phyloP scores from a whole-genome alignment of 2,888 invertebrate genomes.

The Sminthurides aquaticus region DNA sequence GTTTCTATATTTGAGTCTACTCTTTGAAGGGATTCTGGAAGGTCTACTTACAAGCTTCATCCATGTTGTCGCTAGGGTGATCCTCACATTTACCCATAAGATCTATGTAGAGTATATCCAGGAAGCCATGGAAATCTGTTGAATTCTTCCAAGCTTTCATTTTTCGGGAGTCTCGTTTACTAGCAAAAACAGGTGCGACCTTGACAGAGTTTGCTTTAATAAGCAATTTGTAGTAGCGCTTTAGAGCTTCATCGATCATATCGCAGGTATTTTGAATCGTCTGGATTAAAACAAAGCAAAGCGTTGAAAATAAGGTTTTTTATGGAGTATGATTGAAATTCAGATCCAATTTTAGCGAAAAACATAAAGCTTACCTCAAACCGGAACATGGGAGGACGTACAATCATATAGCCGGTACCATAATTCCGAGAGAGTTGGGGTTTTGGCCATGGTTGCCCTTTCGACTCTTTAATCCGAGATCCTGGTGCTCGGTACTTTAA shows the following conservation, averaged over 20 bases:
- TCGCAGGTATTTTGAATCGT: slow-evolving; percentile 51
- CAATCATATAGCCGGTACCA: slow-evolving; percentile 48
- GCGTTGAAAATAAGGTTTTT: not conserved
- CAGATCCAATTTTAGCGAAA: slow-evolving; percentile 1
- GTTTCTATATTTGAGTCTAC: no score
- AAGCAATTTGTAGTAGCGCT: slow-evolving; percentile 50
- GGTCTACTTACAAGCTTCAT: slow-evolving; percentile 72
- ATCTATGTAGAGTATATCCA: slow-evolving; percentile 54
- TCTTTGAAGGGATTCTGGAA: no score
- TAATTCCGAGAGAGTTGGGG: slow-evolving; percentile 51
- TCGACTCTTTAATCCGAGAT: slow-evolving; percentile 51
- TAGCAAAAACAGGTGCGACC: slow-evolving; percentile 17
- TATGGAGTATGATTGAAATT: no score
- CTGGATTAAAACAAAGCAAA: slow-evolving; percentile 41
- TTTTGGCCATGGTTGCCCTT: slow-evolving; percentile 63
- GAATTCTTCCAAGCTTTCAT: slow-evolving; percentile 39
- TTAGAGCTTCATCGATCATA: slow-evolving; percentile 53
- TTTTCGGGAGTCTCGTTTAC: not conserved
- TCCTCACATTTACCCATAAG: slow-evolving; percentile 58
- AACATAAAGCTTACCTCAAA: slow-evolving; percentile 42
- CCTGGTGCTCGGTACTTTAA: slow-evolving; percentile 22
- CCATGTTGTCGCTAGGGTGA: slow-evolving; percentile 61
- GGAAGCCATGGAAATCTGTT: slow-evolving; percentile 46
- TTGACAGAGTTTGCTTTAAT: slow-evolving; percentile 45
- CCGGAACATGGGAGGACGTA: slow-evolving; percentile 49